These are phyloP conservation scores for Pipra filicauda DNA, from an alignment of 2,113 vertebrate genomes.

Conservation along the genomic window DNA sequence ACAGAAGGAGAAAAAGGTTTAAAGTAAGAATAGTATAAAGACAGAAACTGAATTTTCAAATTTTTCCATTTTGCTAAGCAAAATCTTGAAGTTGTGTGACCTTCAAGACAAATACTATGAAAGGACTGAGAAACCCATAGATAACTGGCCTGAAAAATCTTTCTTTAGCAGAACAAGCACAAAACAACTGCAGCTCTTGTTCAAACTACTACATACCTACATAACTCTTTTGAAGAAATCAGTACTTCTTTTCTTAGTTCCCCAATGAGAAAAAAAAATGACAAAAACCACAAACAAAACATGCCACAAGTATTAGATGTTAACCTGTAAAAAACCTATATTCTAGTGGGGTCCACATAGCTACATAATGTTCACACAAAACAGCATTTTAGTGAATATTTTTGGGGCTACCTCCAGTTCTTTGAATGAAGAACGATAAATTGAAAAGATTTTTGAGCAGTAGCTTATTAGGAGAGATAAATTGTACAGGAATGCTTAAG, in stretches of 20 bases:
- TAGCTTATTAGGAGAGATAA: background rate
- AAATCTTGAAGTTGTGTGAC: background rate
- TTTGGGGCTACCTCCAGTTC: background rate
- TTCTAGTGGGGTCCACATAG: background rate
- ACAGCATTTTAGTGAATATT: background rate
- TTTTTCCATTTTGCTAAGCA: background rate
- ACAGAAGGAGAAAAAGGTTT: background rate
- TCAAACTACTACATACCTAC: background rate
- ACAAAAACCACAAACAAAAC: background rate
- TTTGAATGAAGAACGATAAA: background rate
- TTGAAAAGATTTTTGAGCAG: slow-evolving; percentile 13
- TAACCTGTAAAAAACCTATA: background rate
- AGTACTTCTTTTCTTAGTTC: background rate
- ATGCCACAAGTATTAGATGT: background rate
- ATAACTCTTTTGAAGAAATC: background rate
- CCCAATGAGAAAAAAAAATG: background rate
- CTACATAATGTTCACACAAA: background rate
- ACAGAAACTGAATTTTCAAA: background rate
- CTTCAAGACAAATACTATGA: background rate
- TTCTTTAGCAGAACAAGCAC: background rate
- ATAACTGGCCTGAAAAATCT: background rate
- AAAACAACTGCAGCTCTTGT: background rate
- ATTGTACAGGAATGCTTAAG: slow-evolving; percentile 16
- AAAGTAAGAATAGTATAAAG: background rate
- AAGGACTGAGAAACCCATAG: background rate